Evolutionary conservation across 2,113 vertebrate genomes (phyloP), one percentile per base, ranked within the genome.

Genomic region (Cyrtonyx montezumae): DNA sequence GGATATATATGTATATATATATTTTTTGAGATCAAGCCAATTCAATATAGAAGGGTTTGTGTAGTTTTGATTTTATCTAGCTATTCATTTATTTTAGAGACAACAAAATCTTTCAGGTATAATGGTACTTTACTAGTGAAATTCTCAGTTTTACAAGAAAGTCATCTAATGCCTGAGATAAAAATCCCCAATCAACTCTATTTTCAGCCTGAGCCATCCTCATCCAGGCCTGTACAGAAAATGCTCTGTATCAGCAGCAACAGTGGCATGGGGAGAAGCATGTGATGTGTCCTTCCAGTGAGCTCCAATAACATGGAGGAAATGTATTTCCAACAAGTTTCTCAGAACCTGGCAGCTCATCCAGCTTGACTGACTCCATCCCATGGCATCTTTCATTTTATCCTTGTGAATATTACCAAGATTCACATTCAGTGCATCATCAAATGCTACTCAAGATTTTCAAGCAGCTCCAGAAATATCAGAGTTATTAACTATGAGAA

Each of bases 361-460:
- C 26, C 30, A 43, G 8, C 4, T 9, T 2, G 1, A 4, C 15
- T 36, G 13, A 36, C 30, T 19, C 13, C 2, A 26, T 23, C 19
- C 11, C 17, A 22, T 11, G n/a, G 8, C 23, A 74, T 36, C 62
- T 62, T 11, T 26, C 63, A 58, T 6, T 46, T 79, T 23, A 28
- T 13, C 20, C 30, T 51, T 34, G 22, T 81, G 43, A 82, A 30
- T 19, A 81, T 42, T 13, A 18, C 32, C 75, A 58, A 87, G 16
- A 37, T 37, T 46, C 1, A 4, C 53, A 37, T 83, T 14, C n/a
- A 53, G 28, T 42, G 45, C 48, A 32, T 45, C 14, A 17, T 36
- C 30, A 2, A 0, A 61, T 63, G 22, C 34, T 78, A 4, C 15
- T 59, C 37, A 37, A 58, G 25, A 6, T 55, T n/a, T 67, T 80